Evolutionary conservation across 2,113 vertebrate genomes (phyloP).

Genomic region (Limnothrissa miodon): DNA sequence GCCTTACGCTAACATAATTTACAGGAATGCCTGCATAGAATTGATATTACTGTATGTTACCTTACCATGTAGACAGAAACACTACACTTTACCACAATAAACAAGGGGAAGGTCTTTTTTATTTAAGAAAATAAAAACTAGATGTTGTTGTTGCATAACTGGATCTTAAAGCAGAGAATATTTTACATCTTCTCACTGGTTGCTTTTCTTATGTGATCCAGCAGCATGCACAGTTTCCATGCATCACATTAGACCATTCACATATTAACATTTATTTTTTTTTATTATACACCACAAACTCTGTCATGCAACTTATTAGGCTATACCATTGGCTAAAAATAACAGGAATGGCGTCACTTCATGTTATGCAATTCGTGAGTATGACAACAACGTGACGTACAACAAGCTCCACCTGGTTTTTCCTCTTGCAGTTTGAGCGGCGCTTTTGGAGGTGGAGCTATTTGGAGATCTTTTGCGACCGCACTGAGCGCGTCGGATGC

Average conservation of each 20-base stretch:
- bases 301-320: not conserved
- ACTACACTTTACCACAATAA: not conserved
- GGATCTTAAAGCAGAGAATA: not conserved
- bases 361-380: constrained; percentile 6
- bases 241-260: not conserved
- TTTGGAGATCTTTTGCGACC: constrained; percentile 33
- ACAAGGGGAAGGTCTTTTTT: not conserved
- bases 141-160: not conserved
- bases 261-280: not conserved
- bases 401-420: constrained; percentile 58
- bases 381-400: constrained; percentile 17
- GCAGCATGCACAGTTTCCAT: constrained; percentile 3
- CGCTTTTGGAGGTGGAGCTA: constrained; percentile 57
- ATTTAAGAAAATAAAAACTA: not conserved
- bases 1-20: not conserved
- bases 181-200: not conserved
- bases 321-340: not conserved
- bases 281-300: not conserved
- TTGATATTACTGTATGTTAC: not conserved
- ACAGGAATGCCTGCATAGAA: not conserved
- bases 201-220: not conserved
- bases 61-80: not conserved
- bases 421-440: constrained; percentile 44
- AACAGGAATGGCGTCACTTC: not conserved
- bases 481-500: constrained; percentile 59